A percentile compares a stretch with the other conserved stretches of the same genome.
Evolutionary conservation across 2,797 vertebrate species (phyloP).

Genomic region (Channallabes apus): DNA sequence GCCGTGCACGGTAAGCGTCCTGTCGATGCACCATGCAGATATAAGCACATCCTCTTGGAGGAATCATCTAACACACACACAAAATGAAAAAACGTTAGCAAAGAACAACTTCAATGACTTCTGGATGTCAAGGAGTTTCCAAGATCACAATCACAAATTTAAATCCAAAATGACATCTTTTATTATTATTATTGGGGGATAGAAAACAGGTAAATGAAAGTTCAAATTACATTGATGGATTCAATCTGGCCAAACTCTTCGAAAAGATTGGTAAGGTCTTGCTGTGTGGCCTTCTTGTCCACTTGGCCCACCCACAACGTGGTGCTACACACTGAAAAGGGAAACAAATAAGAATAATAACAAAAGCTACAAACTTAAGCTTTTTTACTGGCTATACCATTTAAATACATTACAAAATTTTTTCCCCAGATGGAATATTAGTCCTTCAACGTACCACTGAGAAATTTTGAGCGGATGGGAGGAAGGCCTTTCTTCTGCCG

Average conservation of each 20-base stretch:
- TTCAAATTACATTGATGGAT: conserved; percentile 91
- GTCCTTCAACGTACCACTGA: conserved; percentile 81
- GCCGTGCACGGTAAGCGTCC: conserved; percentile 91
- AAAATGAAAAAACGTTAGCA: background rate
- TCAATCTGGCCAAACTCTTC: conserved; percentile 99
- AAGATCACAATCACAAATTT: background rate
- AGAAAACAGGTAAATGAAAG: background rate
- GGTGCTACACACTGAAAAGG: conserved; percentile 89
- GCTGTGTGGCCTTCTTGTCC: conserved; percentile 98
- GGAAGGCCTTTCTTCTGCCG: conserved; percentile 96
- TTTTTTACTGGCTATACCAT: background rate
- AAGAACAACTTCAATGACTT: background rate
- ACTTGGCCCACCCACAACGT: conserved; percentile 99
- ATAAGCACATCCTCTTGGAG: conserved; percentile 96
- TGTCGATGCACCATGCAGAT: conserved; percentile 99
- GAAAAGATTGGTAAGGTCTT: conserved; percentile 97
- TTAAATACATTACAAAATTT: background rate
- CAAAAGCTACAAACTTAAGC: no score
- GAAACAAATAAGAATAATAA: background rate
- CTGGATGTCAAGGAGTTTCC: background rate
- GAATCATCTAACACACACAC: conserved; percentile 86
- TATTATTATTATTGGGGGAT: background rate
- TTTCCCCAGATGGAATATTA: background rate
- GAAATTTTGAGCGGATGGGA: conserved; percentile 89
- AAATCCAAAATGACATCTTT: background rate